These are phyloP conservation scores for Tribolium madens DNA, from an alignment of 1,140 invertebrate species.

Conservation along the genomic window DNA sequence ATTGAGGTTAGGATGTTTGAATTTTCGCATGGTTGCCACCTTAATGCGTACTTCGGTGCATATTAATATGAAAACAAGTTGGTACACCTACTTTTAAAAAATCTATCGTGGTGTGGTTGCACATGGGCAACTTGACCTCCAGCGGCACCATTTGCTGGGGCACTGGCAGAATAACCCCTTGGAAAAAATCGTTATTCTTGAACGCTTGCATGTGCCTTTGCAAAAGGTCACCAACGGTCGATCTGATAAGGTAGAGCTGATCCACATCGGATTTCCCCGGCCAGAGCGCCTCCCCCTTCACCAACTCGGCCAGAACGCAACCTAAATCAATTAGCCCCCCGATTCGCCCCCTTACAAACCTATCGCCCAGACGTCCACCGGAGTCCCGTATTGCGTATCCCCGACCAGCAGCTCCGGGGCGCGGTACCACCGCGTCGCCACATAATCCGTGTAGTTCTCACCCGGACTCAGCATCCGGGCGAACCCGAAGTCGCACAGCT, in stretches of 20 bases:
- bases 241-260: conserved; percentile 95
- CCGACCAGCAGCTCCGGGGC: conserved; percentile 97
- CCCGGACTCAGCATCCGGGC: conserved; percentile 97
- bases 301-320: conserved; percentile 95
- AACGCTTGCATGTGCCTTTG: conserved; percentile 96
- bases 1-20: too few species aligned
- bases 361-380: conserved; percentile 98
- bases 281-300: conserved; percentile 96
- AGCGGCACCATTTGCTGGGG: conserved; percentile 85
- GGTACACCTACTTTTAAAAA: conserved; percentile 93
- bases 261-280: conserved; percentile 98
- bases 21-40: too few species aligned
- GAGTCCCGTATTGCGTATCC: conserved; percentile 96
- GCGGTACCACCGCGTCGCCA: conserved; percentile 98
- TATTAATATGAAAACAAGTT: too few species aligned
- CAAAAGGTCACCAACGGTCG: conserved; percentile 90
- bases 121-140: conserved; percentile 84
- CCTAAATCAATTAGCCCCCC: conserved; percentile 66
- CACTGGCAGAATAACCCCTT: conserved; percentile 91
- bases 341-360: conserved; percentile 67
- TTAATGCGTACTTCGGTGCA: too few species aligned
- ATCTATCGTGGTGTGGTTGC: conserved; percentile 78
- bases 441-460: conserved; percentile 99
- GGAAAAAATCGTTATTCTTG: conserved; percentile 95
- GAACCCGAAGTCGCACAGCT: conserved; percentile 99